Evolutionary conservation across 2,888 invertebrate species (phyloP).

Genomic region (Harpalus rufipes): DNA sequence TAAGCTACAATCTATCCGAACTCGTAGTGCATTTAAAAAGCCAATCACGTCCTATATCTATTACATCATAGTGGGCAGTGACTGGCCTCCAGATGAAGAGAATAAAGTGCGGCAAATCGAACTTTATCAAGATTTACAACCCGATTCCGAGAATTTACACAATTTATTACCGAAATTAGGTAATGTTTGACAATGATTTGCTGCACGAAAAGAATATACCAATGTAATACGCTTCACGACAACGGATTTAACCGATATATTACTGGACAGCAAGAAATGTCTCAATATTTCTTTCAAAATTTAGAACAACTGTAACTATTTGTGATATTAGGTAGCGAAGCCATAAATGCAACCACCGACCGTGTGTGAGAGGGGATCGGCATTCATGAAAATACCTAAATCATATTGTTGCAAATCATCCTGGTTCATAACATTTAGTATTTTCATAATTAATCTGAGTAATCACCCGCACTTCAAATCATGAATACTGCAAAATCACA

Average conservation of each 20-base stretch:
- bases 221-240: background rate
- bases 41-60: slow-evolving; percentile 48
- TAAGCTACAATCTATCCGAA: slow-evolving; percentile 18
- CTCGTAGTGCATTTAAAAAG: background rate
- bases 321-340: too few relatives aligned
- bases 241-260: background rate
- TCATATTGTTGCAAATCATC: background rate
- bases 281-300: too few relatives aligned
- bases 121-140: slow-evolving; percentile 37
- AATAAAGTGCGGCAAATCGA: slow-evolving; percentile 30
- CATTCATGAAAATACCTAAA: too few relatives aligned
- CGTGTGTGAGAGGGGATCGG: too few relatives aligned
- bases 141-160: slow-evolving; percentile 2
- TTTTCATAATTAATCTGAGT: background rate
- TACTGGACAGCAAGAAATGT: background rate
- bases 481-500: background rate
- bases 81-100: slow-evolving; percentile 26
- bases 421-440: background rate
- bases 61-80: slow-evolving; percentile 29
- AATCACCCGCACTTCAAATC: background rate
- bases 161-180: slow-evolving; percentile 48
- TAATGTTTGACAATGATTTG: slow-evolving; percentile 47
- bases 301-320: too few relatives aligned
- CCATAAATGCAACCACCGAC: too few relatives aligned
- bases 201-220: background rate